Conservation (phyloP, 2,113 vertebrate genomes). For the Dascyllus trimaculatus region DNA sequence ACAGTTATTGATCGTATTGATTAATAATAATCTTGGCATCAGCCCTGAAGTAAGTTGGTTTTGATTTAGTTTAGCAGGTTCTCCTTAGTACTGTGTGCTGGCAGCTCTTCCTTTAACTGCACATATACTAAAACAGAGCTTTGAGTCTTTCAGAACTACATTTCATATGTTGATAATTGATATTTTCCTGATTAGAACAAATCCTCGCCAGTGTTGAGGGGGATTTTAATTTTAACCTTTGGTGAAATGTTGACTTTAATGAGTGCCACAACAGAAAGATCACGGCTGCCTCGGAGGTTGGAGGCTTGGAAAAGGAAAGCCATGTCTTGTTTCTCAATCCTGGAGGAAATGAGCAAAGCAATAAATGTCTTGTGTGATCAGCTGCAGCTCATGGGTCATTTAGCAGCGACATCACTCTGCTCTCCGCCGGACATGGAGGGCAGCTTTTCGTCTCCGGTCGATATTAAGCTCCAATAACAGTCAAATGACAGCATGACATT, state of each 20-base stretch:
- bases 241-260: not conserved
- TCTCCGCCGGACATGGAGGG: slow-evolving; percentile 7
- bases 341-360: slow-evolving; percentile 38
- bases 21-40: too few species aligned
- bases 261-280: not conserved
- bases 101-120: not conserved
- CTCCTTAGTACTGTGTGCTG: too few species aligned
- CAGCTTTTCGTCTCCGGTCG: slow-evolving; percentile 24
- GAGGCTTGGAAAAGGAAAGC: not conserved
- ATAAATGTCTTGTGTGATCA: slow-evolving; percentile 29
- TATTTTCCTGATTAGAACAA: not conserved
- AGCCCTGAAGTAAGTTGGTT: too few species aligned
- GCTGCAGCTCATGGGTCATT: slow-evolving; percentile 49
- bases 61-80: too few species aligned
- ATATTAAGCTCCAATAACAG: not conserved
- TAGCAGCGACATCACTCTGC: slow-evolving; percentile 33
- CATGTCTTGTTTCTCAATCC: not conserved
- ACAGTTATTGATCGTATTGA: too few species aligned
- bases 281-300: not conserved
- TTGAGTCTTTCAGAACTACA: not conserved
- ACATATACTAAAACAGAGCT: not conserved
- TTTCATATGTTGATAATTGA: not conserved
- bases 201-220: not conserved
- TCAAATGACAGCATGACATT: not conserved
- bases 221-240: slow-evolving; percentile 18